phyloP scores from a whole-genome alignment of 1,140 invertebrate species.

The Caenorhabditis inopinata region DNA sequence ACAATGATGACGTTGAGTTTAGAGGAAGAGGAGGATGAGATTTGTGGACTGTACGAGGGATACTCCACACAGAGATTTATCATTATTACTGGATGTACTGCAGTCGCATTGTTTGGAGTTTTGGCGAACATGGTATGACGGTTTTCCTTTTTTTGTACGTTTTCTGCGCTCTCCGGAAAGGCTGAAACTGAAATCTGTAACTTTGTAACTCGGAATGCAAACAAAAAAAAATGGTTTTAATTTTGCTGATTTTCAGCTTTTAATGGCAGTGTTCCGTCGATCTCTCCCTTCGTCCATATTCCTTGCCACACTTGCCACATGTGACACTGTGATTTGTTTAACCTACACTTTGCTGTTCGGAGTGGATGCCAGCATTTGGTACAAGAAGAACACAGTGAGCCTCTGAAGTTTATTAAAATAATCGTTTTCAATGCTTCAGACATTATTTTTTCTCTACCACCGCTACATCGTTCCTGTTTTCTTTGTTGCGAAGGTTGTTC shows the following conservation, averaged over 20 bases:
- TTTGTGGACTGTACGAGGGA: constrained; percentile 42
- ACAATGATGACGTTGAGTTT: neutral
- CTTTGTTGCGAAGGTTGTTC: constrained; percentile 45
- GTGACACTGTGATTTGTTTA: constrained; percentile 34
- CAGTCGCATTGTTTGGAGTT: constrained; percentile 34
- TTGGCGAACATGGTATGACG: constrained; percentile 28
- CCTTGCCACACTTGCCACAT: constrained; percentile 18
- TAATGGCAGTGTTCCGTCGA: constrained; percentile 41
- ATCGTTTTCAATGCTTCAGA: neutral
- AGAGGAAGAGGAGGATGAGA: neutral
- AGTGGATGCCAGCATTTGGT: constrained; percentile 36
- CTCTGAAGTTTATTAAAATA: too few species aligned
- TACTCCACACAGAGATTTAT: constrained; percentile 38
- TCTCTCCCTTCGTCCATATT: constrained; percentile 38
- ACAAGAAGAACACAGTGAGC: constrained; percentile 26
- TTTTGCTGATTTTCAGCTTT: constrained; percentile 37
- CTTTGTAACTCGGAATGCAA: too few species aligned
- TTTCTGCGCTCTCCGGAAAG: too few species aligned
- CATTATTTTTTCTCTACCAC: constrained; percentile 40
- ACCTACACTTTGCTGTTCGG: constrained; percentile 43
- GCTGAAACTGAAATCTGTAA: too few species aligned
- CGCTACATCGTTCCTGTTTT: constrained; percentile 39
- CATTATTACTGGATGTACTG: constrained; percentile 32
- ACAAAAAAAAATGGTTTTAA: too few species aligned
- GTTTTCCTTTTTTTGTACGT: too few species aligned